Evolutionary conservation across 1,140 invertebrate genomes (phyloP).

Genomic region (Zaprionus nigranus): DNA sequence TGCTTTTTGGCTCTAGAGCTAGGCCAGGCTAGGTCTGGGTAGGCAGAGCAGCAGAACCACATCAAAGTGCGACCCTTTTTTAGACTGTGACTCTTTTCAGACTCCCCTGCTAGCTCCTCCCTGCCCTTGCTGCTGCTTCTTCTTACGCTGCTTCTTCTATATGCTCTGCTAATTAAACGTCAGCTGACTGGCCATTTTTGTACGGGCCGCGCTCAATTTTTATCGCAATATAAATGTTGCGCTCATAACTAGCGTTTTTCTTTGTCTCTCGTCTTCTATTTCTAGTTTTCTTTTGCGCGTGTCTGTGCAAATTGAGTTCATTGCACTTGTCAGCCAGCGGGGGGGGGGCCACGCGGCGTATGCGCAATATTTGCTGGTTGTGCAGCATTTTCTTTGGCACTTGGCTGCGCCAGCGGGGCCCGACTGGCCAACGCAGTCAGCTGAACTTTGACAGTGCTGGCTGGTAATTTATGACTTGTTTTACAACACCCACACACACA

Average conservation of each 20-base stretch:
- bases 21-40: too few species aligned
- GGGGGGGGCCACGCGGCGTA: slow-evolving; percentile 53
- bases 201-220: slow-evolving; percentile 50
- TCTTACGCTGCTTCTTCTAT: slow-evolving; percentile 21
- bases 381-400: slow-evolving; percentile 80
- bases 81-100: background rate
- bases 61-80: slow-evolving; percentile 48
- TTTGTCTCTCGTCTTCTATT: slow-evolving; percentile 7
- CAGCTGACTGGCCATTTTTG: slow-evolving; percentile 61
- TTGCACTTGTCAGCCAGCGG: slow-evolving; percentile 63
- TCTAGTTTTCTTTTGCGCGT: slow-evolving; percentile 19
- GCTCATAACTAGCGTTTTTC: slow-evolving; percentile 61
- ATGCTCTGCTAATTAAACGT: slow-evolving; percentile 67
- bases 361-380: slow-evolving; percentile 81
- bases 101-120: background rate
- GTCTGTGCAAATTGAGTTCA: slow-evolving; percentile 70
- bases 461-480: slow-evolving; percentile 80
- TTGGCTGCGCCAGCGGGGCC: slow-evolving; percentile 56
- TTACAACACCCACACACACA: slow-evolving; percentile 67
- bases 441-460: slow-evolving; percentile 78
- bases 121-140: background rate
- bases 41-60: slow-evolving; percentile 24
- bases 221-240: slow-evolving; percentile 64
- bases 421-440: slow-evolving; percentile 71
- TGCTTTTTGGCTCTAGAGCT: slow-evolving; percentile 4